Evolutionary conservation across 2,113 vertebrate genomes (phyloP).

Genomic region (Pelvicachromis taeniatus): DNA sequence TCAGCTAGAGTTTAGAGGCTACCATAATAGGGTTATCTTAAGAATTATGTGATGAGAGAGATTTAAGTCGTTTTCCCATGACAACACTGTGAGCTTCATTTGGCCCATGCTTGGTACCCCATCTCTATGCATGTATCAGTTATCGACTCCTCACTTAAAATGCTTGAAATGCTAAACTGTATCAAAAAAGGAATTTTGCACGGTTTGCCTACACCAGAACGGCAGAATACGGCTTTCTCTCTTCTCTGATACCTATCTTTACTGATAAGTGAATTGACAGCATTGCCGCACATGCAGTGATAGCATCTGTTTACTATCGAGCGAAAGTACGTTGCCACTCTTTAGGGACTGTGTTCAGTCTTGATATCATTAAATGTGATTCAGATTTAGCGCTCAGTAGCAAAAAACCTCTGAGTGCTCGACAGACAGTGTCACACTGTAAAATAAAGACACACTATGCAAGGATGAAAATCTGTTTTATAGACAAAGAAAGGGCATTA

Average conservation of each 20-base stretch:
- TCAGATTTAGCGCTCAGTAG: neutral
- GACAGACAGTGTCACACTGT: neutral
- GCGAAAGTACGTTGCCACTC: neutral
- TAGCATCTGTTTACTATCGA: neutral
- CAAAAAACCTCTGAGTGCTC: neutral
- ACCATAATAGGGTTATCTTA: constrained; percentile 8
- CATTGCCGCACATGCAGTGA: neutral
- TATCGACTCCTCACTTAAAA: neutral
- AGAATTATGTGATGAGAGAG: constrained; percentile 15
- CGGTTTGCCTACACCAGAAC: neutral
- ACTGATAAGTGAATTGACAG: neutral
- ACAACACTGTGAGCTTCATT: constrained; percentile 1
- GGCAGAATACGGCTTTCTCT: neutral
- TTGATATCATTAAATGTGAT: neutral
- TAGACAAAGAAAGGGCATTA: constrained; percentile 9
- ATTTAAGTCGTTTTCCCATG: constrained; percentile 5
- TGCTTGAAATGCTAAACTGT: neutral
- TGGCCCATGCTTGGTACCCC: neutral
- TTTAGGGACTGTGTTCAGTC: neutral
- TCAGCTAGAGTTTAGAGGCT: constrained; percentile 49
- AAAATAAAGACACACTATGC: constrained; percentile 18
- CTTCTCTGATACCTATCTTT: neutral
- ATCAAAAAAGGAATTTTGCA: neutral
- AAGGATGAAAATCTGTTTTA: constrained; percentile 42
- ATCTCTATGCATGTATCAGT: neutral